phyloP scores from a whole-genome alignment of 2,797 vertebrate species.

The Xiphorhynchus erythropygius region DNA sequence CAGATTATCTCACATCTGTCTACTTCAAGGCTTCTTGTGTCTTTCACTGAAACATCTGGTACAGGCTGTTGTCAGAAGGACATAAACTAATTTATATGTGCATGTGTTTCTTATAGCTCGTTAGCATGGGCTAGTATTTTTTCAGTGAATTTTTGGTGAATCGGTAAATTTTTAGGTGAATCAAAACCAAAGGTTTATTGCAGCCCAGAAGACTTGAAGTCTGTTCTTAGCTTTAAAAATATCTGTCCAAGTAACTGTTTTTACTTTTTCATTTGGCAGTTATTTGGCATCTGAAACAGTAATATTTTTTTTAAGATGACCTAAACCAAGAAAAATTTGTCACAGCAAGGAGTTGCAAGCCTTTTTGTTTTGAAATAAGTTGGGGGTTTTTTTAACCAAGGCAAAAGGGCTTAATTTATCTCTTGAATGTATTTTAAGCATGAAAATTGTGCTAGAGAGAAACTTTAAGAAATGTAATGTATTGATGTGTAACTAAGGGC shows the following conservation, averaged over 20 bases:
- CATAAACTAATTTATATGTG: slow-evolving; percentile 29
- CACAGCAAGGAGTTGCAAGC: background rate
- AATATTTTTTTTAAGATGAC: background rate
- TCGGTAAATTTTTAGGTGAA: background rate
- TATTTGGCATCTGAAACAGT: background rate
- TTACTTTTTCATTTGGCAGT: background rate
- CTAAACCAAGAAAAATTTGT: background rate
- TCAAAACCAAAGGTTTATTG: background rate
- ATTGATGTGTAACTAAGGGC: background rate
- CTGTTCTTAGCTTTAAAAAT: background rate
- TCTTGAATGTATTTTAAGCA: background rate
- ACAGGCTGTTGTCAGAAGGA: slow-evolving; percentile 19
- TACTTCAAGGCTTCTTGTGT: slow-evolving; percentile 14
- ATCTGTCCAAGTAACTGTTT: background rate
- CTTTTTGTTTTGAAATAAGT: background rate
- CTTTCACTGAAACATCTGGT: slow-evolving; percentile 47
- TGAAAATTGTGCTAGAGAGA: background rate
- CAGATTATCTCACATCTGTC: slow-evolving; percentile 60
- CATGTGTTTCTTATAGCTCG: background rate
- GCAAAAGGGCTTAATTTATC: background rate
- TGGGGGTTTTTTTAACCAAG: background rate
- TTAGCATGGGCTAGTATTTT: background rate
- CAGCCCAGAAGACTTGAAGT: background rate
- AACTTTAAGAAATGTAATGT: background rate
- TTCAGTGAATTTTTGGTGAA: background rate